These are phyloP conservation scores for Pelobates cultripes DNA, from an alignment of 2,797 vertebrate genomes.

Conservation along the genomic window DNA sequence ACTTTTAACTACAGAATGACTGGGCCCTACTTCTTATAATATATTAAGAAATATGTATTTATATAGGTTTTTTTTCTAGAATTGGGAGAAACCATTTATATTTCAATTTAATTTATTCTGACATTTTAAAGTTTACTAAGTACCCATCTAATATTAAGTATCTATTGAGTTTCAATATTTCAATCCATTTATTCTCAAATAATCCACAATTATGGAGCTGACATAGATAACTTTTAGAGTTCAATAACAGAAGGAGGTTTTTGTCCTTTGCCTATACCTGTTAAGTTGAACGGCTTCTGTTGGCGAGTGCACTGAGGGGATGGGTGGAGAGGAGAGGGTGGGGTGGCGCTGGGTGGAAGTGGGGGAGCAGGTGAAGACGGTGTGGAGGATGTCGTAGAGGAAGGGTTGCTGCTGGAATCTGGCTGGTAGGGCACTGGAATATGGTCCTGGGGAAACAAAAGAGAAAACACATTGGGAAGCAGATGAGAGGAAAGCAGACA, in stretches of 20 bases:
- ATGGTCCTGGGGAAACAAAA: conserved; percentile 82
- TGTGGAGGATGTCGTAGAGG: conserved; percentile 95
- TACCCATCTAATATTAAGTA: too few species aligned
- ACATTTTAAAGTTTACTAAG: too few species aligned
- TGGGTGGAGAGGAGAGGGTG: conserved; percentile 92
- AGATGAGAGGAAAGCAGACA: conserved; percentile 42
- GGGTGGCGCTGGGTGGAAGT: conserved; percentile 90
- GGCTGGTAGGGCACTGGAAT: conserved; percentile 96
- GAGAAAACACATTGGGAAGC: conserved; percentile 50
- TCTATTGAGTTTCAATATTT: too few species aligned
- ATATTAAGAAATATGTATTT: too few species aligned
- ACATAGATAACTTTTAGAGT: conserved; percentile 15
- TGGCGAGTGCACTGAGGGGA: conserved; percentile 91
- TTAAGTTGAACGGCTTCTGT: conserved; percentile 94
- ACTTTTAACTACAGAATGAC: too few species aligned
- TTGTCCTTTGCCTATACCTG: conserved; percentile 76
- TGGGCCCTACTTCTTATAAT: too few species aligned
- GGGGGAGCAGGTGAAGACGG: conserved; percentile 94
- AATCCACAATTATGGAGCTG: background rate
- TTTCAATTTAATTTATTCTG: too few species aligned
- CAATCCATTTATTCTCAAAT: too few species aligned
- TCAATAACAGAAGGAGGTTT: background rate
- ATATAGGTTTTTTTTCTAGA: too few species aligned
- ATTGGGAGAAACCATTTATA: too few species aligned
- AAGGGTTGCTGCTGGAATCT: conserved; percentile 98